Evolutionary conservation across 2,113 vertebrate genomes (phyloP).

Genomic region (Motacilla tschutschensis): DNA sequence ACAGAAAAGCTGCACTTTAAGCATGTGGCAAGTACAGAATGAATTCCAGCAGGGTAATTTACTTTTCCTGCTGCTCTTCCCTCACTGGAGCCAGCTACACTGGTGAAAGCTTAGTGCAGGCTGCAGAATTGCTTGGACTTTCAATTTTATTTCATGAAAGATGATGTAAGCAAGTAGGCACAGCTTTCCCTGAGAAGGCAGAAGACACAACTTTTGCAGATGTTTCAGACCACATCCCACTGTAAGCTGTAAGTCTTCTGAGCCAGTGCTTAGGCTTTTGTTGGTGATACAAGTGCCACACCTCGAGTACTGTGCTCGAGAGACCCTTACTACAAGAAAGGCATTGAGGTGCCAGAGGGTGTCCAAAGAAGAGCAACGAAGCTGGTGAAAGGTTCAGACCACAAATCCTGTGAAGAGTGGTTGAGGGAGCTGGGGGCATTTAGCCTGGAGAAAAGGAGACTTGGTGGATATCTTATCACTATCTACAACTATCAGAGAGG

Average conservation of each 20-base stretch:
- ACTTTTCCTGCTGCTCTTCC: not conserved
- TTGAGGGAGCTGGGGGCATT: not conserved
- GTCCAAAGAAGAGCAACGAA: not conserved
- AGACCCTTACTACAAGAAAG: not conserved
- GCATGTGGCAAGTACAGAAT: not conserved
- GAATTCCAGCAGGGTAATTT: not conserved
- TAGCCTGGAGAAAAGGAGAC: not conserved
- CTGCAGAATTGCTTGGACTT: not conserved
- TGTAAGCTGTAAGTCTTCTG: not conserved
- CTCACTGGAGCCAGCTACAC: not conserved
- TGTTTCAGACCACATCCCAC: not conserved
- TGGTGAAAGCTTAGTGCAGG: not conserved
- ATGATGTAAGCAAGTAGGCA: not conserved
- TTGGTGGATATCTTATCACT: not conserved
- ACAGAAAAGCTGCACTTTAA: not conserved
- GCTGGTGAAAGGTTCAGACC: not conserved
- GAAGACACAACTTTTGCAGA: not conserved
- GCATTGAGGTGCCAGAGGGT: not conserved
- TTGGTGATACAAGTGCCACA: not conserved
- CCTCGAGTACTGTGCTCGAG: accelerated
- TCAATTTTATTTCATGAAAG: not conserved
- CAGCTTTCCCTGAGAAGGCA: not conserved
- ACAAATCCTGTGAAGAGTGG: not conserved
- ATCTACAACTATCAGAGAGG: not conserved
- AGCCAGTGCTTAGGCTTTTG: not conserved